A percentile compares a stretch with the other conserved stretches of the same genome.
Evolutionary conservation across 2,797 vertebrate genomes (phyloP).

Genomic region (Sebastes umbrosus): DNA sequence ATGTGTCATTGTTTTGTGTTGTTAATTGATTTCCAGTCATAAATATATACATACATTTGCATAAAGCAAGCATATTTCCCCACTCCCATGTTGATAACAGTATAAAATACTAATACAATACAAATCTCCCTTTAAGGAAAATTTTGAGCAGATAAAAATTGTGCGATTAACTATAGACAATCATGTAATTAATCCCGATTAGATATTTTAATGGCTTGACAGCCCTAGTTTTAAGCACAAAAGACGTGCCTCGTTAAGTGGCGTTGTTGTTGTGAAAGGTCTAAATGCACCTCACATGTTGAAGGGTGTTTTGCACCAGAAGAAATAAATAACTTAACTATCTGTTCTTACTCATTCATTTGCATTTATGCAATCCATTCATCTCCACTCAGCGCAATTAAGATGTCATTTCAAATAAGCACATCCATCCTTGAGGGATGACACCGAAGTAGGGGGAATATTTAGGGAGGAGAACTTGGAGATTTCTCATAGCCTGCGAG

Average conservation of each 20-base stretch:
- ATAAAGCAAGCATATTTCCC: too few relatives aligned
- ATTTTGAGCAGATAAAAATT: too few relatives aligned
- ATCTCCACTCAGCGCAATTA: slow-evolving; percentile 64
- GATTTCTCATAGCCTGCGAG: slow-evolving; percentile 48
- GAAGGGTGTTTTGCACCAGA: slow-evolving; percentile 27
- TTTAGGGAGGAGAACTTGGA: slow-evolving; percentile 43
- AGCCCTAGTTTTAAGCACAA: neutral
- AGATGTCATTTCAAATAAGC: slow-evolving; percentile 67
- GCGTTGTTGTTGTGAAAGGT: slow-evolving; percentile 24
- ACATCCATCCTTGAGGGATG: slow-evolving; percentile 42
- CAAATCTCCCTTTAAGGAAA: too few relatives aligned
- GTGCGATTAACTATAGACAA: too few relatives aligned
- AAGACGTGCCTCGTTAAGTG: slow-evolving; percentile 1
- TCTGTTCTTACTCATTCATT: slow-evolving; percentile 67
- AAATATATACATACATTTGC: too few relatives aligned
- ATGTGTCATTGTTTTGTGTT: too few relatives aligned
- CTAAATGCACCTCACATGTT: slow-evolving; percentile 35
- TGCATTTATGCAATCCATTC: slow-evolving; percentile 63
- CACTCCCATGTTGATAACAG: too few relatives aligned
- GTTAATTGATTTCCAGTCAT: too few relatives aligned
- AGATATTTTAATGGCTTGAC: too few relatives aligned
- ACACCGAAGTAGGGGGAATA: slow-evolving; percentile 36
- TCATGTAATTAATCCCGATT: too few relatives aligned
- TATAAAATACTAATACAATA: too few relatives aligned
- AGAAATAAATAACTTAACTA: slow-evolving; percentile 61